A percentile compares a stretch with the other conserved stretches of the same genome.
Evolutionary conservation across 1,140 invertebrate species (phyloP).

Genomic region (Littorina saxatilis): DNA sequence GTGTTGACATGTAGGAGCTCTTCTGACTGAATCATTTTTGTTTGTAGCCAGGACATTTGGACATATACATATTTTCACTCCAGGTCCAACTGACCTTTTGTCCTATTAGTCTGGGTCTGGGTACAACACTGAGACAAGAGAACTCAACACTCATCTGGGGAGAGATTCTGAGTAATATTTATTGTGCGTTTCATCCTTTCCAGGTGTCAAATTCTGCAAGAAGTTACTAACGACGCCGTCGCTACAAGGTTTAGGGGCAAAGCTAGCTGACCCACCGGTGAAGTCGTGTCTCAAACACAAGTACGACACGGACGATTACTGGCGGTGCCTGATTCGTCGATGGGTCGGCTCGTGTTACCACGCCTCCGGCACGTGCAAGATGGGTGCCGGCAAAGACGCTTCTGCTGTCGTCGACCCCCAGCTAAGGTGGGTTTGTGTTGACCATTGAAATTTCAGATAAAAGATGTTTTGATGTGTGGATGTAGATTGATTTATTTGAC

Average conservation of each 20-base stretch:
- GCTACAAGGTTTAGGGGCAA: conserved; percentile 32
- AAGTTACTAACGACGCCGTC: conserved; percentile 19
- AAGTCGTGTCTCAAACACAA: conserved; percentile 42
- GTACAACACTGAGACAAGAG: no score
- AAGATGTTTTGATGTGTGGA: neutral
- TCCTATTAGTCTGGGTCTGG: no score
- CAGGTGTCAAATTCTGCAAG: conserved; percentile 45
- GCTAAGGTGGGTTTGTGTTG: conserved; percentile 71
- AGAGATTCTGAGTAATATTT: no score
- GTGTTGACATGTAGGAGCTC: no score
- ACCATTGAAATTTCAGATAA: neutral
- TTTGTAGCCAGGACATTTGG: no score
- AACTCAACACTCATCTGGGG: no score
- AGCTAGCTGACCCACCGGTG: conserved; percentile 33
- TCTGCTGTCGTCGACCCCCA: conserved; percentile 92
- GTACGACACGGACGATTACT: conserved; percentile 67
- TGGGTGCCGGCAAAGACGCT: conserved; percentile 90
- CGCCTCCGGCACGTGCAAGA: conserved; percentile 92
- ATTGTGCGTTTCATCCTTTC: no score
- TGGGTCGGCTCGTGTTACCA: conserved; percentile 85
- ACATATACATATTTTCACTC: no score
- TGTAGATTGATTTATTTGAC: no score
- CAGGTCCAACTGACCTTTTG: no score
- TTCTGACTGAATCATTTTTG: no score
- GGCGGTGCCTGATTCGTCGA: conserved; percentile 70